Evolutionary conservation across 2,113 vertebrate genomes (phyloP).

Genomic region (Psilopogon haemacephalus): DNA sequence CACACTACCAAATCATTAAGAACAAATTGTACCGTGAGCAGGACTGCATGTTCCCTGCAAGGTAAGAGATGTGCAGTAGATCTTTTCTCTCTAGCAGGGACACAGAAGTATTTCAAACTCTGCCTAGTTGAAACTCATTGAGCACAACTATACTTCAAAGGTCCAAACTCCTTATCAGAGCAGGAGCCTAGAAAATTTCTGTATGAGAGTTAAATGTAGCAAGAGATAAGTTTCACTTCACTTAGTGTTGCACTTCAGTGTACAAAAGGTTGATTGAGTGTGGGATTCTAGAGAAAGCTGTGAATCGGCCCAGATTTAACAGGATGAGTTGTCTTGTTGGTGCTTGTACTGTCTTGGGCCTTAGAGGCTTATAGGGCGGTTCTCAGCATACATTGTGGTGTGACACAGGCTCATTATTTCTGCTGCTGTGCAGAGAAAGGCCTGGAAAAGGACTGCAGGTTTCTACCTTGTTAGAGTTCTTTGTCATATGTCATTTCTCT

Average conservation of each 20-base stretch:
- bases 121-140: background rate
- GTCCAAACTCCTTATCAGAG: background rate
- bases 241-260: background rate
- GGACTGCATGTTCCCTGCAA: constrained; percentile 95
- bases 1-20: constrained; percentile 92
- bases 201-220: background rate
- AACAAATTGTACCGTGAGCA: constrained; percentile 89
- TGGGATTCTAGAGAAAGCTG: background rate
- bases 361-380: background rate
- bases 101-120: background rate
- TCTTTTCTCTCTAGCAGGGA: background rate
- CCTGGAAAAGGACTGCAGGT: background rate
- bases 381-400: background rate
- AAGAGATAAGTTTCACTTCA: background rate
- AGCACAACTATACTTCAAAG: background rate
- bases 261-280: background rate
- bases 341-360: background rate
- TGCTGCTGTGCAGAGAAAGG: background rate
- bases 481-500: background rate
- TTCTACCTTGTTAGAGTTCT: background rate
- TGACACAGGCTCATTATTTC: background rate
- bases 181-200: background rate
- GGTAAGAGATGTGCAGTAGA: constrained; percentile 74
- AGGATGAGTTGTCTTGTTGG: background rate
- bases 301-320: background rate